A percentile compares a stretch with the other conserved stretches of the same genome.
Conservation (phyloP, 2,113 vertebrate species). For the Mesocricetus auratus region DNA sequence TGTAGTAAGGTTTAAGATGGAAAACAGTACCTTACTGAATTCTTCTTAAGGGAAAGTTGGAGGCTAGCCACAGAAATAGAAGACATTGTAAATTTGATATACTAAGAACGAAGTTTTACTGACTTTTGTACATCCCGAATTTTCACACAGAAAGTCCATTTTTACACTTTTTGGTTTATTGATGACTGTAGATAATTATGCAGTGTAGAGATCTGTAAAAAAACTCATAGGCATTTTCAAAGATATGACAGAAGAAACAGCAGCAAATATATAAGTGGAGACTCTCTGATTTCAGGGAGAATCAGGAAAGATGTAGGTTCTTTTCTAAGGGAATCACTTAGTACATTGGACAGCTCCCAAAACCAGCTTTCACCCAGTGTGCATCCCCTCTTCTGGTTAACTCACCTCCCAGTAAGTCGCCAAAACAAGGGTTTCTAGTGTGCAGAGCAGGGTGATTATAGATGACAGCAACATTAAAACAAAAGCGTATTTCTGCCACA, state of each 20-base stretch:
- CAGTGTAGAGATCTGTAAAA: neutral
- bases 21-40: neutral
- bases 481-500: neutral
- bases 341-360: conserved; percentile 88
- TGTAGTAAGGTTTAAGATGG: neutral
- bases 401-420: neutral
- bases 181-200: neutral
- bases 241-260: neutral
- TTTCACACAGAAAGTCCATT: neutral
- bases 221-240: neutral
- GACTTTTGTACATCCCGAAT: neutral
- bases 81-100: neutral
- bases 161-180: neutral
- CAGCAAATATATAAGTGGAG: neutral
- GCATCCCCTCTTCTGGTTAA: neutral
- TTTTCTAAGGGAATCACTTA: neutral
- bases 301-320: neutral
- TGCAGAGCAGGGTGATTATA: neutral
- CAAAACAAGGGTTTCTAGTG: neutral
- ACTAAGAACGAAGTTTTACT: neutral
- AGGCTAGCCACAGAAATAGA: neutral
- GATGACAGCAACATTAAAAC: neutral
- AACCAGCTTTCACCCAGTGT: neutral
- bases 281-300: neutral
- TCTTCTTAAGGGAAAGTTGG: neutral